Conservation (phyloP, 1,140 invertebrate genomes). For the Chrysomallon squamiferum region DNA sequence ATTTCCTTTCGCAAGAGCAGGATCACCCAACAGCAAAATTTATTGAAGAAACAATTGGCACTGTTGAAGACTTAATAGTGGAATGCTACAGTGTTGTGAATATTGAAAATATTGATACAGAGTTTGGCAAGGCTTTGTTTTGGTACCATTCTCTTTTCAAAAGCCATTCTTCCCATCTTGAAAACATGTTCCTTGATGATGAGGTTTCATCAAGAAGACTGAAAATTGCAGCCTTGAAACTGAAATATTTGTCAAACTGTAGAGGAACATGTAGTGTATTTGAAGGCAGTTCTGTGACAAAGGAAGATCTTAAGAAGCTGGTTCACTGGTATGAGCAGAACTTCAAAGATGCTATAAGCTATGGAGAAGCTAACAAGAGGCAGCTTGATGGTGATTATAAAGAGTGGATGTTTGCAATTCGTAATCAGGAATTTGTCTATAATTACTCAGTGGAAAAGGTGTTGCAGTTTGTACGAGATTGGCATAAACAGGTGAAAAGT, state of each 20-base stretch:
- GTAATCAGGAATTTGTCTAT: conserved; percentile 8
- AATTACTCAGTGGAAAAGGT: conserved; percentile 22
- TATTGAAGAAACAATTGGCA: conserved; percentile 16
- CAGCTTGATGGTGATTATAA: conserved; percentile 28
- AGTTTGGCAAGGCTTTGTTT: conserved; percentile 6
- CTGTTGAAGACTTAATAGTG: conserved; percentile 20
- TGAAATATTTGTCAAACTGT: conserved; percentile 13
- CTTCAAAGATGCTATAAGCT: conserved; percentile 8
- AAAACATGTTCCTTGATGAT: conserved; percentile 7
- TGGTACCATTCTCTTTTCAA: conserved; percentile 21
- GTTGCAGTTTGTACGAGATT: conserved; percentile 11
- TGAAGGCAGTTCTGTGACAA: conserved; percentile 4
- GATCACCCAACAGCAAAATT: neutral
- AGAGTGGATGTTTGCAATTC: conserved; percentile 29
- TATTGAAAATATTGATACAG: neutral
- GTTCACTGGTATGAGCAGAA: conserved; percentile 17
- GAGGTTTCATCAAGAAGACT: conserved; percentile 14
- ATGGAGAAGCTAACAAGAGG: conserved; percentile 2
- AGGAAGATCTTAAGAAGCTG: conserved; percentile 10
- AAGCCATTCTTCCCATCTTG: neutral
- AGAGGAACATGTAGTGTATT: neutral
- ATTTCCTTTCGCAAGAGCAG: neutral
- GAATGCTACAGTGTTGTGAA: conserved; percentile 23
- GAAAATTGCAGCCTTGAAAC: conserved; percentile 17
- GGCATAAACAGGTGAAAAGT: conserved; percentile 15